Evolutionary conservation across 2,888 invertebrate genomes (phyloP).

Genomic region (Macrophya alboannulata): DNA sequence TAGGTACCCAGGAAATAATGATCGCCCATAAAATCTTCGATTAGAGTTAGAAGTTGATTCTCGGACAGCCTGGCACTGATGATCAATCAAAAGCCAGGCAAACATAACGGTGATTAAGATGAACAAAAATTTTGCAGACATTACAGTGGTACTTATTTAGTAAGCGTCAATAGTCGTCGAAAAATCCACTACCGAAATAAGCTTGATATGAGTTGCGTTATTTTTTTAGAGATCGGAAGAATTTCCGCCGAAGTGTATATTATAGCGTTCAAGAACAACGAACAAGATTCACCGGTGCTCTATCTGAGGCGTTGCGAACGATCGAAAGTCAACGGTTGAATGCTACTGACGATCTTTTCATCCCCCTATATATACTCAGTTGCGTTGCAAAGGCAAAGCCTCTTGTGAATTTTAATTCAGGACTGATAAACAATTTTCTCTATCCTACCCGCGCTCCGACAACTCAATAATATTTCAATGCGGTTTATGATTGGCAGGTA

Average conservation of each 20-base stretch:
- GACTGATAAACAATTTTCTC: constrained; percentile 72
- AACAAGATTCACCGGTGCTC: constrained; percentile 26
- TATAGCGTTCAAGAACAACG: neutral
- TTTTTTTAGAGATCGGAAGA: neutral
- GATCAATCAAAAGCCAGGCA: constrained; percentile 64
- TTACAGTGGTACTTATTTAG: constrained; percentile 53
- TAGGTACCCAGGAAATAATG: constrained; percentile 64
- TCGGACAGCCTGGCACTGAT: constrained; percentile 65
- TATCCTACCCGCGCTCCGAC: constrained; percentile 54
- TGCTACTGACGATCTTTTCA: constrained; percentile 18
- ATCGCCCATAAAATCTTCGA: constrained; percentile 64
- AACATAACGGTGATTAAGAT: constrained; percentile 65
- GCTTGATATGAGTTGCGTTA: neutral
- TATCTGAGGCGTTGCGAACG: constrained; percentile 27
- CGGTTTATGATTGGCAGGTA: constrained; percentile 68
- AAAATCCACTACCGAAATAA: neutral
- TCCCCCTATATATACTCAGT: constrained; percentile 66
- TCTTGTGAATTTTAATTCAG: constrained; percentile 72
- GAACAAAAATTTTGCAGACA: constrained; percentile 64
- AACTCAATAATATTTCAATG: constrained; percentile 69
- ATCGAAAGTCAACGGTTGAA: constrained; percentile 44
- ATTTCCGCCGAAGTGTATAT: neutral
- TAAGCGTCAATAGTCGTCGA: constrained; percentile 42
- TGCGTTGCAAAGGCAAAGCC: constrained; percentile 60
- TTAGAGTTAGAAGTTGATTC: constrained; percentile 63